Evolutionary conservation across 1,140 invertebrate genomes (phyloP), one percentile per base, ranked within the genome.

Genomic region (Nasonia longicornis): DNA sequence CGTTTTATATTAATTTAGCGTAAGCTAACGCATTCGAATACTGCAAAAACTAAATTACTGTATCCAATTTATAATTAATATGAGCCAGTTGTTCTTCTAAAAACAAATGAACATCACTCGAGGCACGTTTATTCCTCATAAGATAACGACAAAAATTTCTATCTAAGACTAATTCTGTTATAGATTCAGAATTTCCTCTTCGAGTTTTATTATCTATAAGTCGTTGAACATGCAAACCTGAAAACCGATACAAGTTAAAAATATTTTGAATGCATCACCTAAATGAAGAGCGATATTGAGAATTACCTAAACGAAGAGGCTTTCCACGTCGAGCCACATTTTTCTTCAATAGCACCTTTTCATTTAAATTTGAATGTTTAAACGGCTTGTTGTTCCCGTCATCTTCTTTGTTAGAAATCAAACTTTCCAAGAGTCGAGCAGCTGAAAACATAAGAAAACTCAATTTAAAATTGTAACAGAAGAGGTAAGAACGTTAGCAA

Each of bases 61-160:
- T 29, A 2, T 73, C 10, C 12, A 73, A 48, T 11, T 48, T 73
- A 73, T 52, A 48, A 48, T 73, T 48, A 48, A 73, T 73, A 16
- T 73, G 52, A 4, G 22, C 22, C 16, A 73, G n/a, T 6, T 42
- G 26, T 22, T 29, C 16, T 52, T 73, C 42, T 48, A 48, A 2
- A 22, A 48, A 45, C 3, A 38, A 31, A 8, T 48, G n/a, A 14
- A 73, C n/a, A 73, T 3, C n/a, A 16, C 12, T 73, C 12, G n/a
- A 14, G 16, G 22, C 14, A 26, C n/a, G 2, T 42, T 73, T 48
- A 29, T 12, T 0, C 2, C 22, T n/a, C 71, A 48, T 48, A 10
- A 73, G n/a, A 22, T 4, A 48, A 26, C 10, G 7, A 29, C 38
- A 48, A 14, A 73, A 73, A 48, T 73, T 73, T 52, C 42, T 73